A percentile compares a stretch with the other conserved stretches of the same genome.
Evolutionary conservation across 2,797 vertebrate genomes (phyloP).

Genomic region (Astyanax mexicanus): DNA sequence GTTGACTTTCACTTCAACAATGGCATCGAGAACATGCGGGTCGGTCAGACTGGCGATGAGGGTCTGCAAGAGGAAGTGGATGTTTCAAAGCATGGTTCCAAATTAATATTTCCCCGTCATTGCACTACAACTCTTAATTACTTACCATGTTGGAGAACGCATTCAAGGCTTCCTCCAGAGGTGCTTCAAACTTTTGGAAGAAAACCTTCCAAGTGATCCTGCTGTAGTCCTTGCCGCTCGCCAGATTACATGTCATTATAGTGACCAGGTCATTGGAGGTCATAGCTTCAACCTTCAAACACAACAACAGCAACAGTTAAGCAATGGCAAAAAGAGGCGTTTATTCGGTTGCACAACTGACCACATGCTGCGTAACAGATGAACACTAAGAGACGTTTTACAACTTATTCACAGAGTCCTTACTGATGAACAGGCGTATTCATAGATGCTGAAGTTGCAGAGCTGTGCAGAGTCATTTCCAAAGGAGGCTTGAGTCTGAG

Average conservation of each 20-base stretch:
- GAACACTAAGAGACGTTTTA: no score
- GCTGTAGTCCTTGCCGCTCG: constrained; percentile 11
- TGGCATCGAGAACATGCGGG: constrained; percentile 59
- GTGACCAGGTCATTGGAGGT: constrained; percentile 35
- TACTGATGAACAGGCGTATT: constrained; percentile 59
- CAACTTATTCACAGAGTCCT: neutral
- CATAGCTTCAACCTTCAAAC: constrained; percentile 20
- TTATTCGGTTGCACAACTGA: neutral
- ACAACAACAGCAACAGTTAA: neutral
- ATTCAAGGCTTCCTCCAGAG: constrained; percentile 53
- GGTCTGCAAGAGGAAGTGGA: constrained; percentile 35
- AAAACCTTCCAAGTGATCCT: constrained; percentile 43
- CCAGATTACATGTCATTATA: constrained; percentile 58
- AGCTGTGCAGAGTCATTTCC: constrained; percentile 18
- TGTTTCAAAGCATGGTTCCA: constrained; percentile 26
- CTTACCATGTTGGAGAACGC: constrained; percentile 50
- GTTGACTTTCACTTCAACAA: constrained; percentile 57
- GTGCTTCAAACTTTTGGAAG: constrained; percentile 41
- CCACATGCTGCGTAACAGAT: no score
- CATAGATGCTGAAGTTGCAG: constrained; percentile 56
- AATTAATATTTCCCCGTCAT: neutral
- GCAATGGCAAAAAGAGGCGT: neutral
- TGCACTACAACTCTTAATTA: neutral
- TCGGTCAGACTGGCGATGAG: neutral
- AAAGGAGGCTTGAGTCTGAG: neutral